Percentiles rank a stretch among this genome's conserved stretches.
These are phyloP conservation scores for Ptyas mucosa DNA, from an alignment of 2,113 vertebrate genomes.

Conservation along the genomic window DNA sequence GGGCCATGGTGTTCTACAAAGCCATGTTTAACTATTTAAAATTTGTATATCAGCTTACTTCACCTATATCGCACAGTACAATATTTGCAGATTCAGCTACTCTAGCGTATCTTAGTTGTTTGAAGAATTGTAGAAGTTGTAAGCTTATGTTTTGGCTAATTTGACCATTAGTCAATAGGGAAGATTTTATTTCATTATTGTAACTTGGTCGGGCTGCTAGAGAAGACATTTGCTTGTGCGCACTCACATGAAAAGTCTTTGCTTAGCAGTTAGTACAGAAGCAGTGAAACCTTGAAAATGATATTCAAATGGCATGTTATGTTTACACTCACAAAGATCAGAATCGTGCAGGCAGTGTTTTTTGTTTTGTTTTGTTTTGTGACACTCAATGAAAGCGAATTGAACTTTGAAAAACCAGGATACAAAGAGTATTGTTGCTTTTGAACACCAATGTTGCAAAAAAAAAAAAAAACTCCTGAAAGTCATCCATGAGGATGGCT, in stretches of 20 bases:
- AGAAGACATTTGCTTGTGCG: not conserved
- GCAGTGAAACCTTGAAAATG: not conserved
- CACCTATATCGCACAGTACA: not conserved
- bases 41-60: not conserved
- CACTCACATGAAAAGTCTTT: not conserved
- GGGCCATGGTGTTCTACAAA: too few species aligned
- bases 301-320: not conserved
- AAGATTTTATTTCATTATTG: accelerated
- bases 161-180: not conserved
- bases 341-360: not conserved
- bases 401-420: not conserved
- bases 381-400: not conserved
- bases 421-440: not conserved
- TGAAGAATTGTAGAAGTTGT: not conserved
- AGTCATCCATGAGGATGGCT: not conserved
- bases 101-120: not conserved
- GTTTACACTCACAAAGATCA: not conserved
- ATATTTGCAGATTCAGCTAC: not conserved
- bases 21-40: not conserved
- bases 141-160: not conserved
- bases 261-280: not conserved
- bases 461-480: not conserved
- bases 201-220: accelerated
- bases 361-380: not conserved
- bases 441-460: not conserved